These are phyloP conservation scores for Garra rufa DNA, from an alignment of 2,113 vertebrate species.

Conservation along the genomic window DNA sequence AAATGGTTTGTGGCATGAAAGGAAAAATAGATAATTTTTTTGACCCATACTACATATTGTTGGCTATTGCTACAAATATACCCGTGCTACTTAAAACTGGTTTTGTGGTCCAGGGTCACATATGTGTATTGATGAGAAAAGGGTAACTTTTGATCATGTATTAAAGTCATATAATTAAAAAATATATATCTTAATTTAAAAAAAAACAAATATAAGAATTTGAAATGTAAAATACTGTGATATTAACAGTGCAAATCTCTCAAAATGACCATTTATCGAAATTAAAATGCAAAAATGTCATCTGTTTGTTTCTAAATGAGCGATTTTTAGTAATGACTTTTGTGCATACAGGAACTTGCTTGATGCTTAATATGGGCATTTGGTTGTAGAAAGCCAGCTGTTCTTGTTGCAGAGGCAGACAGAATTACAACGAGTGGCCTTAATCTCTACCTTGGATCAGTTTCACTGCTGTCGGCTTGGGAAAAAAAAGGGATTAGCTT, in stretches of 20 bases:
- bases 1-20: too few relatives aligned
- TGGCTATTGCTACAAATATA: too few relatives aligned
- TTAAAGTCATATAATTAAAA: too few relatives aligned
- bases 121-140: background rate
- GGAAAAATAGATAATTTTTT: too few relatives aligned
- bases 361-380: background rate
- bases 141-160: background rate
- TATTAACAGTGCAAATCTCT: background rate
- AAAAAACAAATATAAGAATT: background rate
- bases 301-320: too few relatives aligned
- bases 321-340: background rate
- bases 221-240: background rate
- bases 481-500: slow-evolving; percentile 15
- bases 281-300: background rate
- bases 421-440: slow-evolving; percentile 41
- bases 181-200: too few relatives aligned
- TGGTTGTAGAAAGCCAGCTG: slow-evolving; percentile 40
- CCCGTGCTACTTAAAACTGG: too few relatives aligned
- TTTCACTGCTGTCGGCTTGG: slow-evolving; percentile 2
- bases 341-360: background rate
- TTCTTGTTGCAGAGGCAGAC: slow-evolving; percentile 42
- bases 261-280: background rate
- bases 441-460: slow-evolving; percentile 46
- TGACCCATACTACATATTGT: too few relatives aligned
- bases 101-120: too few relatives aligned